Evolutionary conservation across 2,113 vertebrate genomes (phyloP).

Genomic region (Desmodus rotundus): DNA sequence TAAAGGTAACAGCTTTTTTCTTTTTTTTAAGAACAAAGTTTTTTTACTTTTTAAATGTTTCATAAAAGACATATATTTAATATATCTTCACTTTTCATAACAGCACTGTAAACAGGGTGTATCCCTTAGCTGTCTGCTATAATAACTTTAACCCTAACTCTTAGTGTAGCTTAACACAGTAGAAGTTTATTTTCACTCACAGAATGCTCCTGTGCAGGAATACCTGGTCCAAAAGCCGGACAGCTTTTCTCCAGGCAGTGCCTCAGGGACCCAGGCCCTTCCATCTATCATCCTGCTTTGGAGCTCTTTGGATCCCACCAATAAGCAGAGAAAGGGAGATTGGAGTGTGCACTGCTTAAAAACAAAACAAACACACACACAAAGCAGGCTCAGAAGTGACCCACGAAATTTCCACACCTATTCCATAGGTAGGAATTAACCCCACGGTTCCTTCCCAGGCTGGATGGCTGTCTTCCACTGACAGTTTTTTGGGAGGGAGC

Average conservation of each 20-base stretch:
- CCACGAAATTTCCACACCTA: background rate
- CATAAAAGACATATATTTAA: background rate
- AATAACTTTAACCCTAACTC: background rate
- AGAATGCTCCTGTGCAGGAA: background rate
- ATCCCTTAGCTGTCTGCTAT: background rate
- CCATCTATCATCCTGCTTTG: background rate
- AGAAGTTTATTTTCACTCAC: background rate
- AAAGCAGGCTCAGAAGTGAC: background rate
- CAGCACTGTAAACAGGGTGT: background rate
- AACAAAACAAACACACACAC: background rate
- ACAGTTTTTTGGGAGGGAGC: background rate
- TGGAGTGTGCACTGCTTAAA: background rate
- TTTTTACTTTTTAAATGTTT: background rate
- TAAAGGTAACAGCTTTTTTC: conserved; percentile 83
- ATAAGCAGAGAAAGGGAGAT: background rate
- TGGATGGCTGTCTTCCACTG: background rate
- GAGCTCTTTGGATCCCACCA: background rate
- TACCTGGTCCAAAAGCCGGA: background rate
- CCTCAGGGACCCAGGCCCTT: background rate
- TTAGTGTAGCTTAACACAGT: background rate
- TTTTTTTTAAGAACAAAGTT: background rate
- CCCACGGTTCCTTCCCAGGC: background rate
- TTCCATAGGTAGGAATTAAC: background rate
- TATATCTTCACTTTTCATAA: background rate
- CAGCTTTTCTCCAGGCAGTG: background rate